These are phyloP conservation scores for Galaxias olidus DNA, from an alignment of 2,797 vertebrate species.

Conservation along the genomic window DNA sequence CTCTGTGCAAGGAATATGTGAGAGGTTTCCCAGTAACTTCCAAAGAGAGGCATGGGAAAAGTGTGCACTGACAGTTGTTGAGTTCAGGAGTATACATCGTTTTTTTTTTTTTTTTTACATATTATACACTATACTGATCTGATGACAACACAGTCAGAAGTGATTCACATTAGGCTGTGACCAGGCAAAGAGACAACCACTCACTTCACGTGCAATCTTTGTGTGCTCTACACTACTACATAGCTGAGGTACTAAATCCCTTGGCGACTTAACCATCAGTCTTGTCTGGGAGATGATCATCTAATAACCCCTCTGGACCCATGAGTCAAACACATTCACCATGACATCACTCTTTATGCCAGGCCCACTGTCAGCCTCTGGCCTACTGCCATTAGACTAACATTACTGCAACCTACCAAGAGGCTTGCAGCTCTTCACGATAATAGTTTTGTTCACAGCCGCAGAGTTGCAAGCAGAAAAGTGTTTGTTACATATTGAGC, in stretches of 20 bases:
- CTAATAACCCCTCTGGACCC: conserved; percentile 61
- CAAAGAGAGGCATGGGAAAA: conserved; percentile 7
- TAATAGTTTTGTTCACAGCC: too few species aligned
- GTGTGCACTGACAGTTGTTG: conserved; percentile 6
- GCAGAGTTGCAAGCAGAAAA: too few species aligned
- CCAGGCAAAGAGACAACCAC: too few species aligned
- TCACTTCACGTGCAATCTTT: neutral
- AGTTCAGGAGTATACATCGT: neutral
- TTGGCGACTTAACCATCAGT: conserved; percentile 55
- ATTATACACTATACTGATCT: too few species aligned
- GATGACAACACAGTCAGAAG: too few species aligned
- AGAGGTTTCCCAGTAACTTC: conserved; percentile 16
- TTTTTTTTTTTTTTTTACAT: too few species aligned
- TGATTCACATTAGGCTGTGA: too few species aligned
- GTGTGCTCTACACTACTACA: neutral
- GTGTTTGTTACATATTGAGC: too few species aligned
- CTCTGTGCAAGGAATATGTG: conserved; percentile 19
- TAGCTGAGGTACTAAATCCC: conserved; percentile 13
- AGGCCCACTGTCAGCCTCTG: too few species aligned
- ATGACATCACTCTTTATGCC: conserved; percentile 65
- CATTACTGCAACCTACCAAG: too few species aligned
- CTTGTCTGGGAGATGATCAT: conserved; percentile 41
- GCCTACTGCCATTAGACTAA: too few species aligned
- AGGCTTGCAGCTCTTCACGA: too few species aligned
- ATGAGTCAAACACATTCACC: conserved; percentile 54